Percentiles rank a stretch among this genome's conserved stretches.
These are phyloP conservation scores for Heteropelma amictum DNA, from an alignment of 2,888 invertebrate species.

Conservation along the genomic window DNA sequence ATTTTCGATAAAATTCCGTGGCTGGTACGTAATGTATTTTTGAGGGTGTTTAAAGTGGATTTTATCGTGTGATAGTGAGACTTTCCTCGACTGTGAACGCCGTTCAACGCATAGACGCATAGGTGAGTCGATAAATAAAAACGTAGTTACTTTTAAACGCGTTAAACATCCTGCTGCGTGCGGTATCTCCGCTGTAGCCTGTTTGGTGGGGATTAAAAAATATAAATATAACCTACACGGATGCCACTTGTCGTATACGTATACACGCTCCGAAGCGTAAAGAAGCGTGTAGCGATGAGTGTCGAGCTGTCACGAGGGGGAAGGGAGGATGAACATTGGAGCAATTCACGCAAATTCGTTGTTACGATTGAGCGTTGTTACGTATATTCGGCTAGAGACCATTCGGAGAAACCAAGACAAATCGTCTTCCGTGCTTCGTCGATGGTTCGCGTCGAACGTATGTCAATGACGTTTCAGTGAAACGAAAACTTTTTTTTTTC, in stretches of 20 bases:
- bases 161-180: neutral
- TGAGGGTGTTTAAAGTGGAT: slow-evolving; percentile 70
- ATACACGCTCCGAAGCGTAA: slow-evolving; percentile 13
- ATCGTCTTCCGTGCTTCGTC: too few species aligned
- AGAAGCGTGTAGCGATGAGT: slow-evolving; percentile 33
- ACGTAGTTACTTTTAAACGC: neutral
- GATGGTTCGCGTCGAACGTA: slow-evolving; percentile 1
- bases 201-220: slow-evolving; percentile 47
- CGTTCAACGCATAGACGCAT: slow-evolving; percentile 65
- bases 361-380: too few species aligned
- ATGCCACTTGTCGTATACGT: slow-evolving; percentile 10
- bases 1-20: slow-evolving; percentile 73
- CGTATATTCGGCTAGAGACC: too few species aligned
- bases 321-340: slow-evolving; percentile 27
- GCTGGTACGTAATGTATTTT: slow-evolving; percentile 72
- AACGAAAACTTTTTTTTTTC: neutral
- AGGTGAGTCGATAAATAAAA: slow-evolving; percentile 57
- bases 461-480: neutral
- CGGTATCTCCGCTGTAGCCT: slow-evolving; percentile 8
- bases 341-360: slow-evolving; percentile 23
- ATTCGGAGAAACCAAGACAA: too few species aligned
- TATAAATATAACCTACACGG: slow-evolving; percentile 66
- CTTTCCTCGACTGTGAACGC: slow-evolving; percentile 67
- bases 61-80: slow-evolving; percentile 72
- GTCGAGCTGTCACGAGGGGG: too few species aligned